Evolutionary conservation across 2,113 vertebrate genomes (phyloP), one percentile per base, ranked within the genome.

Genomic region (Nothoprocta perdicaria): DNA sequence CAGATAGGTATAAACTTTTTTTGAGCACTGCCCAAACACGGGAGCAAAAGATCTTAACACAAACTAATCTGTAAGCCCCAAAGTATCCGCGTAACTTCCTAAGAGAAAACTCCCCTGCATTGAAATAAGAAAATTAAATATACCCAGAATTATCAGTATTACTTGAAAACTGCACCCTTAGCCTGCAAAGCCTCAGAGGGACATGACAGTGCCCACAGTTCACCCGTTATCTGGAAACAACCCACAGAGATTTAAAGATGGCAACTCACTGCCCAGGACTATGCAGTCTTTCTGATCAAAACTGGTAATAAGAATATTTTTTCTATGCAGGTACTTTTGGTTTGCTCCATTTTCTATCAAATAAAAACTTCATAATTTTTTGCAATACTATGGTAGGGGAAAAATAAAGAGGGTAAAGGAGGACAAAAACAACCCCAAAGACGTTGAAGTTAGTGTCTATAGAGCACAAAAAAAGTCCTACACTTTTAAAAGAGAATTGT

Each of bases 91-190:
- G 31, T 43, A 89, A 43, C 60, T 46, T 87, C 27, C 21, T 53
- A 84, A 23, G 38, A 77, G 50, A 92, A 79, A 29, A 63, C 50
- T 63, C 31, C 31, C 38, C 69, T 50, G 31, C 55, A 84, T 58
- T n/a, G 27, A 89, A 86, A 85, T 35, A 88, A 65, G 82, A 89
- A 87, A 17, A 41, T 31, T 45, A 88, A 90, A 78, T 68, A 65
- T 71, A 79, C 68, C 61, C 78, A 82, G 71, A 93, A 91, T 61
- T 82, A 53, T 65, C 74, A 82, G 74, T 92, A 91, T 61, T 82
- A 57, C 14, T 80, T 41, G 33, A 24, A 53, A 82, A 87, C 52
- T 80, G 62, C 48, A 73, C 13, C 73, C 16, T 29, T 65, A 73
- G n/a, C 41, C 55, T 61, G 45, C 7, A 79, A 72, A 61, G 69